Base-by-base conservation (phyloP, 37 sponge, comb jelly and placozoan genomes). In the Beroe forskalii region DNA sequence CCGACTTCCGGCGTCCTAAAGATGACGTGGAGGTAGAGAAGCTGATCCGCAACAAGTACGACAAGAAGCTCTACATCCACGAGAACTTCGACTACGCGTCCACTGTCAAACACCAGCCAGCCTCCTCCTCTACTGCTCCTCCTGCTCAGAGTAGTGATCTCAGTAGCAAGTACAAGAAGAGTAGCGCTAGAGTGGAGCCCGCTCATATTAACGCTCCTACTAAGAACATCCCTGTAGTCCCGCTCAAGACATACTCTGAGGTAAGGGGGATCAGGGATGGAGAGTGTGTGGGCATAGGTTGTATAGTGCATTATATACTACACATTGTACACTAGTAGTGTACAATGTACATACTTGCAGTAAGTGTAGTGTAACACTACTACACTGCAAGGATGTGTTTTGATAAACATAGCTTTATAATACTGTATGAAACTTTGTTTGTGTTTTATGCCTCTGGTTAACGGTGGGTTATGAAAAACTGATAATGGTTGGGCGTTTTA, bases 1-100 rank as follows among this genome's bases (percentile, higher is more conserved):
- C 91, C 32, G 91, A 93, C 89, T 95, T 94, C 89, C 63, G 91
- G 62, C 91, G 96, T 89, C 97, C 97, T 32, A 67, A 91, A 62
- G 94, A 94, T 41, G 97, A 97, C 90, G 92, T 92, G 95, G 93
- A 93, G 44, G 96, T 93, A 23, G 97, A 97, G 92, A 90, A 92
- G 66, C 95, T 97, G 90, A 97, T 97, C 62, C 91, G 97, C 20
- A 41, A 39, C 62, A 97, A 97, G 90, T 97, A 97, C 39, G 95
- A 90, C 67, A 89, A 92, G 22, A 97, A 97, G 76, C 61, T 75
- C 66, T 97, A 94, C 91, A 44, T 80, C 30, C 86, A 80, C 55
- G 86, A 80, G 44, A 80, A 80, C 86, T 80, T 80, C 55, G 86
- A 80, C 55, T 80, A 80, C 55, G 86, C 86, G 1, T 42, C 1